Base-by-base conservation (phyloP, 2,113 vertebrate species). In the Ptilonorhynchus violaceus region DNA sequence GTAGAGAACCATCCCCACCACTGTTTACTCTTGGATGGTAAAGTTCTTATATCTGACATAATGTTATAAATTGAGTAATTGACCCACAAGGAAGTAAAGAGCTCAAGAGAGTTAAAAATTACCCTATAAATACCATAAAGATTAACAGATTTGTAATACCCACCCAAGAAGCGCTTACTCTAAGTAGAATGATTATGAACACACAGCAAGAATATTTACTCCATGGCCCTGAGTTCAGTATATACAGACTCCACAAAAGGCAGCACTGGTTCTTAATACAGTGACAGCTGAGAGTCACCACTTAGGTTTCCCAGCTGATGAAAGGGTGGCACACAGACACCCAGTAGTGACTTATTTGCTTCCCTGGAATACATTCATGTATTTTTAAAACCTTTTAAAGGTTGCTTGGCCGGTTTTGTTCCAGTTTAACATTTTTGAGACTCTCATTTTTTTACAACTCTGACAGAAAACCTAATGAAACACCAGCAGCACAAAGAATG, bases 91-190 rank as follows among this genome's bases (percentile, higher is more conserved):
- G 92, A 93, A 93, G 91, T 68, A 90, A 89, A 63, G 80, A 92
- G 70, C 60, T 70, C 56, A 69, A 55, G 75, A 84, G 63, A 85
- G 86, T 89, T 86, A 96, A 98, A 97, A 97, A 97, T 96, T 96
- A 97, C 93, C 95, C 96, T 93, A 96, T 97, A 97, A 97, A 97
- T 96, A 96, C 92, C 93, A 74, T 92, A 90, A 97, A 98, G 97
- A 98, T 96, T 96, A 98, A 96, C 93, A 98, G 96, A 91, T 97
- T 68, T 92, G 93, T 97, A 96, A 96, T 78, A 96, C 92, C 94
- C 95, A 96, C 93, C 96, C 97, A 97, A 97, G 96, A 93, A 97
- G 95, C 92, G 81, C 96, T 96, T 97, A 97, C 85, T 82, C 91
- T 93, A 96, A 97, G 96, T 76, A 94, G 94, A 96, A 97, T 74